A percentile compares a stretch with the other conserved stretches of the same genome.
phyloP scores from a whole-genome alignment of 2,797 vertebrate species.

The Lepilemur septentrionalis region DNA sequence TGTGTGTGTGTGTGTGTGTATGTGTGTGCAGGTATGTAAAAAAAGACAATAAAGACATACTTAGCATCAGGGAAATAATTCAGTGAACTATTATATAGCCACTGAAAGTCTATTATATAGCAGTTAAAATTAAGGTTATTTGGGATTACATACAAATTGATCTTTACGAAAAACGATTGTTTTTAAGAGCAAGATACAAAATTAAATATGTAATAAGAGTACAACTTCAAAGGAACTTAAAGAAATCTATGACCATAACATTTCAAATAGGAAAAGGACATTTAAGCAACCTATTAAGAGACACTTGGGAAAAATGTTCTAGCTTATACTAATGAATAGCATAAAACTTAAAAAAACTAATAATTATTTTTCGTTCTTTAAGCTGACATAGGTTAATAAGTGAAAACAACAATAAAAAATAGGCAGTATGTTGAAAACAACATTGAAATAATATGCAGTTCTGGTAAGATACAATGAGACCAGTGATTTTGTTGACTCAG shows the following conservation, averaged over 20 bases:
- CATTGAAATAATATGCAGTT: not conserved
- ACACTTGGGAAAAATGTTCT: not conserved
- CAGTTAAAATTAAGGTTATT: conserved; percentile 16
- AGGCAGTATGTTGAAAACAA: not conserved
- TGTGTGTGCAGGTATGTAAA: not conserved
- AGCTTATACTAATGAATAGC: not conserved
- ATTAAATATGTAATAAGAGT: not conserved
- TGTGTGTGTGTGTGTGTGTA: not conserved
- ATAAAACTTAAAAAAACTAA: not conserved
- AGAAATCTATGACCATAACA: not conserved
- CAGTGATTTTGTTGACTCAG: not conserved
- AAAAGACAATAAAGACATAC: not conserved
- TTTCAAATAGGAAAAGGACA: conserved; percentile 4
- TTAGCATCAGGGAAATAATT: not conserved
- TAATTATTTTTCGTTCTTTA: not conserved
- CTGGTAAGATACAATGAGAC: not conserved
- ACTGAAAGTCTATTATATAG: not conserved
- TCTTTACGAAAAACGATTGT: not conserved
- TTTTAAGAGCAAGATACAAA: conserved; percentile 19
- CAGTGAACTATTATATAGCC: not conserved
- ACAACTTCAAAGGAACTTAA: not conserved
- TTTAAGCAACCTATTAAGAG: not conserved
- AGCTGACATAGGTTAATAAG: not conserved
- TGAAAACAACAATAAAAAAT: not conserved
- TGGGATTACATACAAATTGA: not conserved